Conservation (phyloP, 2,113 vertebrate genomes). For the Nyctibius bracteatus region DNA sequence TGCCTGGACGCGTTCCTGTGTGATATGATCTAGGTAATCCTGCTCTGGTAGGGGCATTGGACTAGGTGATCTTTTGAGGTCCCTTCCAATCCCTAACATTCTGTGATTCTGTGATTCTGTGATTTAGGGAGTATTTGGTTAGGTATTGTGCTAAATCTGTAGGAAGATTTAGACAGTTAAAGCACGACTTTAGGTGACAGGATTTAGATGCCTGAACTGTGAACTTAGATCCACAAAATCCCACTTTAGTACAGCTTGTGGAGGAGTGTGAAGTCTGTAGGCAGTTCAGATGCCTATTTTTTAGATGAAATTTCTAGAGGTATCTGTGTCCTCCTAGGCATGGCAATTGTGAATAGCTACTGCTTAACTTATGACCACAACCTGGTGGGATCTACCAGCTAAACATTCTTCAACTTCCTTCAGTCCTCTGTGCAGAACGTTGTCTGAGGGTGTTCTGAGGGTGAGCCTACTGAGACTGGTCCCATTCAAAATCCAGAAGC, state of each 20-base stretch:
- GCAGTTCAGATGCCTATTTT: neutral
- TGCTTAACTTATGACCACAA: neutral
- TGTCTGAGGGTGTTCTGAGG: neutral
- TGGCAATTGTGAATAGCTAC: neutral
- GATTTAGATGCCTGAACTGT: neutral
- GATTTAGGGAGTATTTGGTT: neutral
- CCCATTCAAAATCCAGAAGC: neutral
- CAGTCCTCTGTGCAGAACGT: neutral
- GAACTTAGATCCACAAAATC: neutral
- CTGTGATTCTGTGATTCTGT: too few species aligned
- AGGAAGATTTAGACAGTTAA: neutral
- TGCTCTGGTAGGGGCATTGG: too few species aligned
- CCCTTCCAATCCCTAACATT: too few species aligned
- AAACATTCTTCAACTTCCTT: neutral
- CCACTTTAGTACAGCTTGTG: neutral
- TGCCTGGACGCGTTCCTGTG: too few species aligned
- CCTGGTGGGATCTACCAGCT: neutral
- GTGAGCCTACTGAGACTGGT: accelerated
- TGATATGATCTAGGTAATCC: too few species aligned
- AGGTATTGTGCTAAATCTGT: neutral
- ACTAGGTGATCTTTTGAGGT: too few species aligned
- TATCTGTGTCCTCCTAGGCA: neutral
- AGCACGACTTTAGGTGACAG: neutral
- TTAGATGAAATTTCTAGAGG: neutral
- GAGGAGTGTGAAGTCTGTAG: neutral